Evolutionary conservation across 2,888 invertebrate genomes (phyloP), one percentile per base, ranked within the genome.

Genomic region (Chloromyia formosa): DNA sequence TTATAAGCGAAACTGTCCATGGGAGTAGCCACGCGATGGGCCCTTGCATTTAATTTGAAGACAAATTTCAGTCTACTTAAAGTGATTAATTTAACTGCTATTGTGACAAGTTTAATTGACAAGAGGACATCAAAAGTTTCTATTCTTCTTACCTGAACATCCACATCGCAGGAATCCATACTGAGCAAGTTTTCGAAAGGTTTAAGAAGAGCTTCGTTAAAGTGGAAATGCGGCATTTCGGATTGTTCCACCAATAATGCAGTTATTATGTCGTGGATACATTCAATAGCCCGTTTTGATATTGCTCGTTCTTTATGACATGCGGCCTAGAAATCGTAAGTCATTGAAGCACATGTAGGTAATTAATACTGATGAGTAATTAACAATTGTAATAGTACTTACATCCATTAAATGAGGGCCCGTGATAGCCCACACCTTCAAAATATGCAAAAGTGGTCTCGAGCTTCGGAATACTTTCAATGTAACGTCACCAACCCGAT

Each of bases 321-420:
- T 1, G 96, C 95, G 22, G 96, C 96, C 93, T 93, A 82, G 1
- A 83, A 82, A 35, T 7, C n/a, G n/a, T n/a, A n/a, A n/a, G n/a
- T n/a, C n/a, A n/a, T n/a, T n/a, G n/a, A n/a, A n/a, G n/a, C n/a
- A n/a, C n/a, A n/a, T n/a, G n/a, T n/a, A n/a, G n/a, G n/a, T n/a
- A n/a, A n/a, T n/a, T n/a, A 73, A 64, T 42, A 49, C 23, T 40
- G 45, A 64, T 40, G 14, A 40, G 5, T n/a, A n/a, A n/a, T n/a
- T n/a, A 64, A 42, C 7, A 14, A 61, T 18, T 4, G 14, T 20
- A 18, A 10, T 18, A 62, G 16, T 23, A 77, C 83, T 82, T 80
- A 93, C 93, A 89, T 97, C 96, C 91, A 97, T 96, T 74, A 97
- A 91, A 84, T 97, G 96, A 0, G 95, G 94, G 0, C 96, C 95